Base-by-base conservation (phyloP, 2,797 vertebrate genomes). In the Neosalanx taihuensis region DNA sequence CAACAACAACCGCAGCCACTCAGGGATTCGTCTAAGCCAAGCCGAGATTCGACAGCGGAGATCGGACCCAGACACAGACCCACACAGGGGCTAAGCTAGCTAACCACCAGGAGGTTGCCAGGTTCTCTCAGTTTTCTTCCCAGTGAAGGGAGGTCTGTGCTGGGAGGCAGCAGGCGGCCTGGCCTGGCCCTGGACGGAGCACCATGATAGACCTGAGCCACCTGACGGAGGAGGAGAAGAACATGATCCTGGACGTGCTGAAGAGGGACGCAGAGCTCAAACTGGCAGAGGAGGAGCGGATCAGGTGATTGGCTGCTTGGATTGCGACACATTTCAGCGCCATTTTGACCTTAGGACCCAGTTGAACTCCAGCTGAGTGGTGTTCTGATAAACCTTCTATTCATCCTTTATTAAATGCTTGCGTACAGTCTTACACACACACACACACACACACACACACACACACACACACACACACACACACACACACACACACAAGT, bases 201-300 rank as follows among this genome's bases (percentile, higher is more conserved):
- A 78, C 81, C 88, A 99, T 98, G 97, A 95, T 98, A 20, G 97
- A 99, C 83, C 84, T 98, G 81, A 96, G 95, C 75, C 96, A 95
- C 80, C 88, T 99, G 79, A 96, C 95, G 0, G 95, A 96, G 66
- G 94, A 96, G 69, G 97, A 99, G 67, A 95, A 97, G 84, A 93
- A 94, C 53, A 83, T 86, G 51, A 97, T 98, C 87, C 85, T 93
- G 91, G 86, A 90, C 5, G 97, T 99, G 70, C 80, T 99, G 64
- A 92, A 92, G 65, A 89, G 96, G 81, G 97, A 99, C n/a, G 89
- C 93, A 12, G 91, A 93, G 31, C 91, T 98, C 59, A 97, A 97
- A 87, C 93, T 86, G 78, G 69, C 82, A 0, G 97, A 99, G 80
- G 95, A 97, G 56, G 88, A 93, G 64, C 92, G 97, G 37, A 84